Percentiles rank a stretch among this genome's conserved stretches.
These are phyloP conservation scores for Odontothrips loti DNA, from an alignment of 2,888 invertebrate genomes.

Conservation along the genomic window DNA sequence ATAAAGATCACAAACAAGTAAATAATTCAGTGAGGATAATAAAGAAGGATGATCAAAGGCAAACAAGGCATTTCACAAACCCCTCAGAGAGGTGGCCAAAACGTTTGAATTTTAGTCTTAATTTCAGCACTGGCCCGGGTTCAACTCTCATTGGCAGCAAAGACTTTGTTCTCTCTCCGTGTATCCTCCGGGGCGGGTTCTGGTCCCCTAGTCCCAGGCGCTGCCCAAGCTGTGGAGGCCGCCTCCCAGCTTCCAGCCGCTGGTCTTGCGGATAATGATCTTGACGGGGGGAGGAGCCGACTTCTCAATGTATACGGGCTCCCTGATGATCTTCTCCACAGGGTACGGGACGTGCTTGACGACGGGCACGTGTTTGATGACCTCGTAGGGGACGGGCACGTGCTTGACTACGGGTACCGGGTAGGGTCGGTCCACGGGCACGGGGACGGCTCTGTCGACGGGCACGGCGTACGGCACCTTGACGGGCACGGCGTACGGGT, in stretches of 20 bases:
- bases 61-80: too few relatives aligned
- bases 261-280: constrained; percentile 3
- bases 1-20: neutral
- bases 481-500: constrained; percentile 37
- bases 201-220: neutral
- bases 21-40: too few relatives aligned
- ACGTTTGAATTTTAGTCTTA: too few relatives aligned
- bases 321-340: neutral
- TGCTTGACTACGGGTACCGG: constrained; percentile 39
- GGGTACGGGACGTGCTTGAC: constrained; percentile 15
- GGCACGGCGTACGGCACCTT: constrained; percentile 39
- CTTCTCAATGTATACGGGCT: constrained; percentile 14
- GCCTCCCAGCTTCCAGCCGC: constrained; percentile 8
- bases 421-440: constrained; percentile 39
- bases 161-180: neutral
- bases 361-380: constrained; percentile 31
- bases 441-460: constrained; percentile 39
- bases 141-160: neutral
- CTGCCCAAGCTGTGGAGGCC: neutral
- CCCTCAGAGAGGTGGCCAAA: too few relatives aligned
- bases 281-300: neutral
- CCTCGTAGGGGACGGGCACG: constrained; percentile 36
- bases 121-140: neutral
- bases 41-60: too few relatives aligned
- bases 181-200: neutral